Evolutionary conservation across 2,888 invertebrate species (phyloP), one percentile per base, ranked within the genome.

Genomic region (Ophraella communa): DNA sequence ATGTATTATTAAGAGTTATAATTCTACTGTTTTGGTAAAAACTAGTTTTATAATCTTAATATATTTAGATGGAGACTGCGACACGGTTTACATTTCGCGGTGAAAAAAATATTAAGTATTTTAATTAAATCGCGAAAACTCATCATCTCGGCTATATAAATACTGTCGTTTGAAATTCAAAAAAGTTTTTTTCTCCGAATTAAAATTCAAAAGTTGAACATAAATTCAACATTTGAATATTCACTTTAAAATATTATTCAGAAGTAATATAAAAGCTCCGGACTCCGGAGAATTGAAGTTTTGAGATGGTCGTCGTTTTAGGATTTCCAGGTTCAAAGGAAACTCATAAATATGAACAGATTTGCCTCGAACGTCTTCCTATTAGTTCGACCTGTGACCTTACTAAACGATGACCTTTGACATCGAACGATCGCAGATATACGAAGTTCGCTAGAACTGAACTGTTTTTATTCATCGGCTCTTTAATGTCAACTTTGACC

Each of bases 301-400:
- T 42, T 23, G 42, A 27, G 49, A 51, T 51, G 23, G 14, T 27
- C 7, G 17, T 7, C 27, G 24, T 27, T 57, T 47, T 49, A 33
- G 30, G 58, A 52, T 59, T 57, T 24, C 51, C 47, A 23, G 17
- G 61, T 61, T 62, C 62, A 65, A 65, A 65, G 62, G 44, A 49
- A 61, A 42, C 65, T 65, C 65, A 62, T 65, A 65, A 65, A 65
- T 65, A 65, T 33, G 62, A 39, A 57, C 62, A 65, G 65, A 65
- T 65, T 62, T 65, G 54, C 62, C 65, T 65, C 33, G 53, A 58
- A 65, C 62, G 62, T 62, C 62, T 65, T 65, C 62, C 62, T 62
- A 62, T 62, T 62, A 62, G 65, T 49, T 42, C 58, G 65, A 65
- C 62, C 58, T 33, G 21, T 39, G 58, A 65, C 62, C 65, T 61